Base-by-base conservation (phyloP, 2,888 invertebrate species). In the Patella caerulea region DNA sequence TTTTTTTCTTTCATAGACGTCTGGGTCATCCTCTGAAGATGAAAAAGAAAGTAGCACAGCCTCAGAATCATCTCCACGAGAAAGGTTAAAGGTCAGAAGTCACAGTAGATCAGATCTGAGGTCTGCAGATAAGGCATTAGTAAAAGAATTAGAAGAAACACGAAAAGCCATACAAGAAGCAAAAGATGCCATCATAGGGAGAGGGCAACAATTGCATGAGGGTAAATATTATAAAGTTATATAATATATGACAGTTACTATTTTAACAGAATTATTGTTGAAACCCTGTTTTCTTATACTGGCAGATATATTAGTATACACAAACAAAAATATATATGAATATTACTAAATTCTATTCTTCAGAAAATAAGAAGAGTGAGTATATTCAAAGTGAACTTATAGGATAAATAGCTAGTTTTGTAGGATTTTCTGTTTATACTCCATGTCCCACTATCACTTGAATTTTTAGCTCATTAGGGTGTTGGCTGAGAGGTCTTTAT, bases 101-200 rank as follows among this genome's bases (percentile, higher is more conserved):
- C 65, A 15, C 34, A 75, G n/a, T 70, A 73, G 80, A 59, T 59
- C 56, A 45, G n/a, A 34, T 56, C 55, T 14, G 56, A 73, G 74
- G 29, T 15, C 74, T 19, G 78, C 72, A 2, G 78, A 75, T 17
- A 54, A 75, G 53, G 73, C 77, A 17, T 55, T 79, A 55, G 81
- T 87, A 19, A 80, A 80, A 74, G 88, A 88, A 73, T 73, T 88
- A 15, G 85, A 83, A 74, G 85, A 86, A 77, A 87, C 88, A 9
- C 82, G 88, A 72, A 85, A 81, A 73, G 87, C 82, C 11, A 84
- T 88, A 19, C 83, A 87, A 77, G 86, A 87, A 72, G 86, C 85
- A 19, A 86, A 84, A 76, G 82, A 83, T 73, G 83, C 84, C 52
- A 80, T 88, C 52, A 71, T 71, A 59, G 75, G 73, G 17, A 56